Evolutionary conservation across 2,888 invertebrate genomes (phyloP).

Genomic region (Nephrotoma flavescens): DNA sequence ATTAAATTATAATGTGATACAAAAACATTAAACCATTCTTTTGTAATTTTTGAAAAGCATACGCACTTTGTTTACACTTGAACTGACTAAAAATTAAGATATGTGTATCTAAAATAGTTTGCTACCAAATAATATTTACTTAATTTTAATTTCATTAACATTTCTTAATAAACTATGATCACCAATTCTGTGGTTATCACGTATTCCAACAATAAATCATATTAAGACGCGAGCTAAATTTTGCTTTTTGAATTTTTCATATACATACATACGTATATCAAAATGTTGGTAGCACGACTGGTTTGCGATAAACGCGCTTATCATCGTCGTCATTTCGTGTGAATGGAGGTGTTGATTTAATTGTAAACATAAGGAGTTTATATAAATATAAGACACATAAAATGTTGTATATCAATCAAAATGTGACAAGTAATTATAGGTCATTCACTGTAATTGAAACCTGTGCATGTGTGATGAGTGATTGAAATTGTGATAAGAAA

Average conservation of each 20-base stretch:
- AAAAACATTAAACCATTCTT: background rate
- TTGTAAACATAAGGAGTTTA: background rate
- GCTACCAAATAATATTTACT: background rate
- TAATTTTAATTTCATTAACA: background rate
- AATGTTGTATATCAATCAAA: background rate
- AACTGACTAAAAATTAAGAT: background rate
- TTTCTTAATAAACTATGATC: background rate
- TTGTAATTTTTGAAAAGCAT: background rate
- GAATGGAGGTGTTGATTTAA: background rate
- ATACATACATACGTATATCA: too few relatives aligned
- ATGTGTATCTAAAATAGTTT: background rate
- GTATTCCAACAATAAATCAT: background rate
- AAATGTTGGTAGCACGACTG: background rate
- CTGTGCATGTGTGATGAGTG: background rate
- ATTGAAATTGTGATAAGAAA: too few relatives aligned
- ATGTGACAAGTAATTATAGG: background rate
- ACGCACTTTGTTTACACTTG: background rate
- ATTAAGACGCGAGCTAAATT: background rate
- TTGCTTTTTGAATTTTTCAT: background rate
- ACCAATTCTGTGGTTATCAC: background rate
- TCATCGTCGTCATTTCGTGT: background rate
- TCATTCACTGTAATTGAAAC: background rate
- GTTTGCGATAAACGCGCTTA: background rate
- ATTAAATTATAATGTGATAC: background rate
- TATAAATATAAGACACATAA: too few relatives aligned